These are phyloP conservation scores for Drosophila nigrodunni DNA, from an alignment of 1,140 invertebrate species.

Conservation along the genomic window DNA sequence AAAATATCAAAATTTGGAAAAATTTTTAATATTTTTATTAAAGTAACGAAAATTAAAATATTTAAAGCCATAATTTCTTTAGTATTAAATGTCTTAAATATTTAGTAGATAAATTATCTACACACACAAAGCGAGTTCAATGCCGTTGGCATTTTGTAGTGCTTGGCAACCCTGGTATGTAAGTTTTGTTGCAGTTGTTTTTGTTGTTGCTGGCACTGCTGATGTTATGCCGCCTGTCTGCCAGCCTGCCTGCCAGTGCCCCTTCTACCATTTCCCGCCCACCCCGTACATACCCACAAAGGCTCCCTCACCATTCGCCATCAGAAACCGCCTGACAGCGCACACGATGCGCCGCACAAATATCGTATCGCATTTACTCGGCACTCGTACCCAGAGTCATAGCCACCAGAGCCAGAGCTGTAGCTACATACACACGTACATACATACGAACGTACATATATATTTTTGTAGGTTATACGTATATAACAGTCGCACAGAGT, in stretches of 20 bases:
- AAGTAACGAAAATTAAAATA: too few species aligned
- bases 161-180: constrained; percentile 58
- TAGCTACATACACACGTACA: constrained; percentile 23
- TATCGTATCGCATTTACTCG: constrained; percentile 72
- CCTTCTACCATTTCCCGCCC: constrained; percentile 2
- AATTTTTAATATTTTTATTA: too few species aligned
- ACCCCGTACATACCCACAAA: constrained; percentile 22
- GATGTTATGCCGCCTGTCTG: constrained; percentile 80
- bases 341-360: constrained; percentile 76
- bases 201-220: constrained; percentile 63
- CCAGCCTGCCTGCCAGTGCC: constrained; percentile 42
- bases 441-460: constrained; percentile 24
- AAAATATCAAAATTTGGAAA: too few species aligned
- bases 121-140: constrained; percentile 42
- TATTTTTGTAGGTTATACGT: constrained; percentile 84
- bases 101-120: neutral
- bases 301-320: constrained; percentile 42
- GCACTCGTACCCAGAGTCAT: constrained; percentile 53
- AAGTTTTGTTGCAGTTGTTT: constrained; percentile 57
- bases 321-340: constrained; percentile 73
- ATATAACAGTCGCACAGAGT: constrained; percentile 75
- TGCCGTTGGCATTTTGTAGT: constrained; percentile 44
- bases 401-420: constrained; percentile 37
- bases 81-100: too few species aligned
- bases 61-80: too few species aligned